These are phyloP conservation scores for Rhineura floridana DNA, from an alignment of 2,113 vertebrate species.

Conservation along the genomic window DNA sequence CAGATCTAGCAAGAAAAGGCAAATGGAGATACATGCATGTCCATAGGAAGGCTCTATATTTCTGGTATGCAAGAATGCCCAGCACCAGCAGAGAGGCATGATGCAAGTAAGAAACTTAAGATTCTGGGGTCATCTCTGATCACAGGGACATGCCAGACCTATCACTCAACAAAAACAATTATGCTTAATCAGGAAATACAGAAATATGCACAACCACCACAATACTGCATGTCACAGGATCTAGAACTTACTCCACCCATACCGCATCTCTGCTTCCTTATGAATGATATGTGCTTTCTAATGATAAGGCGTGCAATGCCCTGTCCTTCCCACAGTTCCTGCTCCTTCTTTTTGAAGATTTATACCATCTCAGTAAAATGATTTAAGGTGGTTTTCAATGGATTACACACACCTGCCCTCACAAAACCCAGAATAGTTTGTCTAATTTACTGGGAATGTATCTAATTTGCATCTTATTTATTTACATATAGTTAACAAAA, in stretches of 20 bases:
- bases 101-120: rapidly evolving
- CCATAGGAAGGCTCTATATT: rapidly evolving
- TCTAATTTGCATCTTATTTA: too few relatives aligned
- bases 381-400: too few relatives aligned
- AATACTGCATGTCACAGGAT: neutral
- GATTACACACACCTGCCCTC: too few relatives aligned
- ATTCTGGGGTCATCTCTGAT: neutral
- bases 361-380: too few relatives aligned
- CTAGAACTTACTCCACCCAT: neutral
- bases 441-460: too few relatives aligned
- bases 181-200: neutral
- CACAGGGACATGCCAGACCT: neutral
- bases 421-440: too few relatives aligned
- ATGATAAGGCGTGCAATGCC: too few relatives aligned
- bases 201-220: neutral
- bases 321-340: too few relatives aligned
- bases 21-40: neutral
- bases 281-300: neutral
- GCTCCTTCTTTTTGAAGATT: too few relatives aligned
- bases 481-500: too few relatives aligned
- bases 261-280: neutral
- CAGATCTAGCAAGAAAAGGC: neutral
- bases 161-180: neutral
- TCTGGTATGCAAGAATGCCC: neutral
- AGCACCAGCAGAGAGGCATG: rapidly evolving